Evolutionary conservation across 2,888 invertebrate species (phyloP), one percentile per base, ranked within the genome.

Genomic region (Blastobasis lacticolella): DNA sequence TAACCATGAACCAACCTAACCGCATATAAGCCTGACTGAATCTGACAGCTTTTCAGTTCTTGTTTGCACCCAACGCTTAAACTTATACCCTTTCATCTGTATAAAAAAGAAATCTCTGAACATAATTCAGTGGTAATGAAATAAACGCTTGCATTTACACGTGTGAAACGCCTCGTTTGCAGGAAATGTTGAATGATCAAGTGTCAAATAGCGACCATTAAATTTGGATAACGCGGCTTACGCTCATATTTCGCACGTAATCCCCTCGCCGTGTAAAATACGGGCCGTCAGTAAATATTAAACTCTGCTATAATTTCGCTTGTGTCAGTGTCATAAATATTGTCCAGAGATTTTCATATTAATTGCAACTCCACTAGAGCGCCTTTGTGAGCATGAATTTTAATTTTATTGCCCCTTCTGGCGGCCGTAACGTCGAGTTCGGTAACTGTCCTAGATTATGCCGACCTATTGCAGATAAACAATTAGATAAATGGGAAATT

Each of bases 211-310:
- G 71, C 73, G 61, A 65, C 72, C 76, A 78, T 80, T 80, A 78
- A 79, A 78, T 75, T 73, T 69, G 73, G 73, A 79, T 76, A 77
- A 75, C 70, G 66, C 65, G 66, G 72, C 69, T 75, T 73, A 74
- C 69, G 66, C 72, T 76, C 75, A 77, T 75, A 76, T 79, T 79
- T 79, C 66, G 71, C 78, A 71, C 75, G 74, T 83, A 82, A 82
- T 81, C 80, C 76, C 71, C 68, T 67, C 65, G 70, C 73, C 75
- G 72, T 75, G 78, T 79, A 79, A 85, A 82, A 82, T 84, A 83
- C 75, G 78, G 65, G 70, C 69, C 71, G 75, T 78, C 78, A 73
- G 82, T 82, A 80, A 83, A 85, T 78, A 85, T 84, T 81, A 79
- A 78, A 79, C 71, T 75, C 66, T 57, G 74, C 71, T 74, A 77